Conservation (phyloP, 2,113 vertebrate genomes). For the Carassius auratus region DNA sequence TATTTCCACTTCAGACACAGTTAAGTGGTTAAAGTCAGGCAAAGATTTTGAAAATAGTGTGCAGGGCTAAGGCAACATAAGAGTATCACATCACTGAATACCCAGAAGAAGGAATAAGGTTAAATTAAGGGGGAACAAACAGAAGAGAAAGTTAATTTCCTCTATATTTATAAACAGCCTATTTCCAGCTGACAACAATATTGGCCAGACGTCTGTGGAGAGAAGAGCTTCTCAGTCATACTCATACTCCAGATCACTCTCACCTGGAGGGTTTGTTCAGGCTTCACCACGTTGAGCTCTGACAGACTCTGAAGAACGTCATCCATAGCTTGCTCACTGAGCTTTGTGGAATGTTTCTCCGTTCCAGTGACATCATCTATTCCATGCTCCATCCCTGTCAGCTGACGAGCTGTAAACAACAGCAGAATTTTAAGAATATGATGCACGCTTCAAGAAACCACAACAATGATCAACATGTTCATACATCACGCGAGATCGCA, state of each 20-base stretch:
- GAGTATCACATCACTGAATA: background rate
- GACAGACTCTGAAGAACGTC: conserved; percentile 78
- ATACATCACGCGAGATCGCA: background rate
- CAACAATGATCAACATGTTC: background rate
- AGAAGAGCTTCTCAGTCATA: background rate
- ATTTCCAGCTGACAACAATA: background rate
- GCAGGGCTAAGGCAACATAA: conserved; percentile 14
- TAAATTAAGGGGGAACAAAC: background rate
- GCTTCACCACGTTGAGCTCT: conserved; percentile 76
- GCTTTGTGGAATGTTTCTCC: conserved; percentile 43
- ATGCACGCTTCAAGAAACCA: background rate
- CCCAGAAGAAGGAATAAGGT: background rate
- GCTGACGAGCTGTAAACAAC: conserved; percentile 68
- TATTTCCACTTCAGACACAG: background rate
- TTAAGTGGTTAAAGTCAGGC: background rate
- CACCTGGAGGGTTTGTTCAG: conserved; percentile 76
- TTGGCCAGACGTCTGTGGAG: background rate
- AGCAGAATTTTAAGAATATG: conserved; percentile 11
- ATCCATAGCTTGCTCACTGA: conserved; percentile 74
- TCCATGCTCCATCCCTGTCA: conserved; percentile 67
- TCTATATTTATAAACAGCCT: conserved; percentile 1
- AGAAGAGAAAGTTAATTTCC: background rate
- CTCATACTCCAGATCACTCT: conserved; percentile 7
- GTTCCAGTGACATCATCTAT: conserved; percentile 49
- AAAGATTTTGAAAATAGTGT: background rate